A percentile compares a stretch with the other conserved stretches of the same genome.
Conservation (phyloP, 2,888 invertebrate species). For the Mimachlamys varia region DNA sequence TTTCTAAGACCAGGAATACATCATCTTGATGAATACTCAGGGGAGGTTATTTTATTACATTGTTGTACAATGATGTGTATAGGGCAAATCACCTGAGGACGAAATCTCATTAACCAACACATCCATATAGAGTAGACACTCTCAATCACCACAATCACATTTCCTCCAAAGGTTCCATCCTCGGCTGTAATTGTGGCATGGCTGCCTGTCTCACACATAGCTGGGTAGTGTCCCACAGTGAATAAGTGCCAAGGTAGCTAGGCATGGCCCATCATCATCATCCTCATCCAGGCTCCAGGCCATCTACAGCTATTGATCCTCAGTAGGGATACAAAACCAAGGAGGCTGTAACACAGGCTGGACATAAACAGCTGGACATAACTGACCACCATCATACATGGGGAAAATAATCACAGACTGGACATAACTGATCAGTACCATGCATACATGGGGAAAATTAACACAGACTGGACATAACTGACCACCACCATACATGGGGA, state of each 20-base stretch:
- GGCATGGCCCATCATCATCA: neutral
- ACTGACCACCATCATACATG: too few relatives aligned
- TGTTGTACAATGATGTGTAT: constrained; percentile 26
- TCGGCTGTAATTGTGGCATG: constrained; percentile 7
- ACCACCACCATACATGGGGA: too few relatives aligned
- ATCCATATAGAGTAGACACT: constrained; percentile 23
- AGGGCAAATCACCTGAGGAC: constrained; percentile 1
- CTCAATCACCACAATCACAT: constrained; percentile 34
- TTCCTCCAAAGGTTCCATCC: neutral
- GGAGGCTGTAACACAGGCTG: neutral
- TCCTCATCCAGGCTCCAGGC: neutral
- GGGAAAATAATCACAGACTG: neutral
- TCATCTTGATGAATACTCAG: constrained; percentile 32
- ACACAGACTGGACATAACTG: too few relatives aligned
- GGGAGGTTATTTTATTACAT: constrained; percentile 1
- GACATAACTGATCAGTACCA: too few relatives aligned
- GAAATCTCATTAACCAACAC: constrained; percentile 22
- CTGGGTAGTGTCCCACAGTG: constrained; percentile 11
- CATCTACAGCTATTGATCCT: neutral
- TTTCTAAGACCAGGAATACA: neutral
- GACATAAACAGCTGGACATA: too few relatives aligned
- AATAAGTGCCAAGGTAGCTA: constrained; percentile 12
- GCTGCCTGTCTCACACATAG: neutral
- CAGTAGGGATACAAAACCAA: neutral
- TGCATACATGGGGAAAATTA: too few relatives aligned